Conservation (phyloP, 2,888 invertebrate species). For the Ennomos quercinarius region DNA sequence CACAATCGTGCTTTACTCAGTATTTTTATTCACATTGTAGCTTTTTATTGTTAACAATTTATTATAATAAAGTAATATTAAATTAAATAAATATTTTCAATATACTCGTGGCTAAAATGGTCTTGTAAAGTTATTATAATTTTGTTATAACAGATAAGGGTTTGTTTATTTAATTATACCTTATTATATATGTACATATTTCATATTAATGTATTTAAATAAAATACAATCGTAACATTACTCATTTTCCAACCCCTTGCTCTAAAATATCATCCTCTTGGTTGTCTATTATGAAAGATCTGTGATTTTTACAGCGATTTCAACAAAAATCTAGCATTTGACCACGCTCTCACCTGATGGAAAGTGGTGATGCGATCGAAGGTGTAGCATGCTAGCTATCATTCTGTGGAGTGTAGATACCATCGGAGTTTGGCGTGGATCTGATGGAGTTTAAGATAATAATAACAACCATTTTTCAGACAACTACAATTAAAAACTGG, state of each 20-base stretch:
- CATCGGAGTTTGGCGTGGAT: no score
- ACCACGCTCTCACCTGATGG: no score
- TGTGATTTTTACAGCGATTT: no score
- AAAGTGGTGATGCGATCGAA: no score
- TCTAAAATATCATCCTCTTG: no score
- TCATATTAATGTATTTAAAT: slow-evolving; percentile 25
- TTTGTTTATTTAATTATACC: slow-evolving; percentile 17
- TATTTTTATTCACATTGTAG: slow-evolving; percentile 38
- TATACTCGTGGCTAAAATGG: slow-evolving; percentile 24
- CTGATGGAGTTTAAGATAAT: no score
- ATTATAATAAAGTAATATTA: slow-evolving; percentile 3
- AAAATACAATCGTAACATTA: slow-evolving; percentile 14
- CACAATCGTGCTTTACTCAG: slow-evolving; percentile 37
- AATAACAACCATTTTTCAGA: no score
- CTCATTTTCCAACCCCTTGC: neutral
- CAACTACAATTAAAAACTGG: no score
- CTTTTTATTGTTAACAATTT: slow-evolving; percentile 29
- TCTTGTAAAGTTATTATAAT: slow-evolving; percentile 22
- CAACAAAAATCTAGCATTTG: no score
- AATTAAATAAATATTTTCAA: slow-evolving; percentile 27
- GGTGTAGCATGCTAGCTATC: no score
- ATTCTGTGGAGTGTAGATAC: no score
- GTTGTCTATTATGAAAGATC: no score
- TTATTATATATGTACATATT: slow-evolving; percentile 14
- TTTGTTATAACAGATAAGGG: slow-evolving; percentile 24